These are phyloP conservation scores for Stichopus chloronotus DNA, from an alignment of 35 echinoderm and acorn worm genomes.

Conservation along the genomic window DNA sequence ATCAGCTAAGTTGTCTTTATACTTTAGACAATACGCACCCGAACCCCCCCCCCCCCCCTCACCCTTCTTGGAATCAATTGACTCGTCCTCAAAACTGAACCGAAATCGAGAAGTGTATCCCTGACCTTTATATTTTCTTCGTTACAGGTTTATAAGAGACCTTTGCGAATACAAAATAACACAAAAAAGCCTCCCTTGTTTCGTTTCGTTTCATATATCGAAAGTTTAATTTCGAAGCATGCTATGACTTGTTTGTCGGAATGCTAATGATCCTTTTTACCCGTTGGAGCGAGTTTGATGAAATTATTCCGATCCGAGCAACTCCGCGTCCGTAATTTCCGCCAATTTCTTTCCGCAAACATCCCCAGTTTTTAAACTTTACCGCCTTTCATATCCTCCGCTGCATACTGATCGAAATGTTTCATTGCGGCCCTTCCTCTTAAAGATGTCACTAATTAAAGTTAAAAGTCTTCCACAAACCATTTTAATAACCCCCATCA, in stretches of 20 bases:
- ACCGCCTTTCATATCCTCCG: not conserved
- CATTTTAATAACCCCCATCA: not conserved
- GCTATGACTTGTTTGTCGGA: not conserved
- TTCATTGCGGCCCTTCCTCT: not conserved
- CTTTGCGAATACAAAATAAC: no score
- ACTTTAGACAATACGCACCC: no score
- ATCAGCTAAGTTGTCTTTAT: no score
- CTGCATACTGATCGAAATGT: not conserved
- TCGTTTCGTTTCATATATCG: no score
- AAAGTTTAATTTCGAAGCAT: not conserved
- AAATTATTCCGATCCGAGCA: slow-evolving; percentile 35
- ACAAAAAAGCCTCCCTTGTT: no score
- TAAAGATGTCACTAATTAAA: slow-evolving; percentile 5
- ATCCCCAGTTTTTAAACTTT: not conserved
- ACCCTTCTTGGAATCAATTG: no score
- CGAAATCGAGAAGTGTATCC: no score
- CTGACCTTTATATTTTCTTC: no score
- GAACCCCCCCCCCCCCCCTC: no score
- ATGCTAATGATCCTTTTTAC: slow-evolving; percentile 50
- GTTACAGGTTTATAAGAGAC: no score
- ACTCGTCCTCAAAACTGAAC: no score
- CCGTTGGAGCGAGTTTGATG: not conserved
- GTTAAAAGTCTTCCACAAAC: not conserved
- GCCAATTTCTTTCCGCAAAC: slow-evolving; percentile 18
- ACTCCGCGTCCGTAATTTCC: slow-evolving; percentile 25